phyloP scores from a whole-genome alignment of 1,140 invertebrate genomes.

The Aricia agestis region DNA sequence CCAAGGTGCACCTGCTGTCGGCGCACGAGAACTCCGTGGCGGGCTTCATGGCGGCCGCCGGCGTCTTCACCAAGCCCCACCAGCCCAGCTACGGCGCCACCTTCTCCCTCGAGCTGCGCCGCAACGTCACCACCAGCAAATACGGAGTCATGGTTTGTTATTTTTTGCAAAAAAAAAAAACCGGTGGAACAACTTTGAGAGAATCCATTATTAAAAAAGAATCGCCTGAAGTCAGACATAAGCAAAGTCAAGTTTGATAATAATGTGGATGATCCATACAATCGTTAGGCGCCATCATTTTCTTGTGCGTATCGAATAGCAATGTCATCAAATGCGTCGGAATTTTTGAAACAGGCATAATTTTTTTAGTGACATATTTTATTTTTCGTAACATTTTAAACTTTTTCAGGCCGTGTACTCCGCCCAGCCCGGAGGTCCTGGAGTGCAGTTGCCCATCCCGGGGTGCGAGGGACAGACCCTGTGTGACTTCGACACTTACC shows the following conservation, averaged over 20 bases:
- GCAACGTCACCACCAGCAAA: constrained; percentile 32
- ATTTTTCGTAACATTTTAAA: neutral
- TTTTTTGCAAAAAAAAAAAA: too few species aligned
- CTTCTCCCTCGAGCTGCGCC: constrained; percentile 61
- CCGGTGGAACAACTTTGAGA: too few species aligned
- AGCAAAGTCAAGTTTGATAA: too few species aligned
- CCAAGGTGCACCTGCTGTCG: constrained; percentile 78
- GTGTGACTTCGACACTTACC: constrained; percentile 30
- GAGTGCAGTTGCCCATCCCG: constrained; percentile 16
- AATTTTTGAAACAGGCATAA: too few species aligned
- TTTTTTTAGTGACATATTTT: too few species aligned
- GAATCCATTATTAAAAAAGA: too few species aligned
- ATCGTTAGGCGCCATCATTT: too few species aligned
- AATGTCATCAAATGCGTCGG: too few species aligned
- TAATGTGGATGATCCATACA: too few species aligned
- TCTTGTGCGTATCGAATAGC: too few species aligned
- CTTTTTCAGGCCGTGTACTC: constrained; percentile 34
- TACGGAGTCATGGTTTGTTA: constrained; percentile 52
- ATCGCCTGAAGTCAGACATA: too few species aligned
- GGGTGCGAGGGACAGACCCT: constrained; percentile 24
- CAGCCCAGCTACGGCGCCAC: constrained; percentile 76
- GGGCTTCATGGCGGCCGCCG: constrained; percentile 78
- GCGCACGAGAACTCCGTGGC: constrained; percentile 84
- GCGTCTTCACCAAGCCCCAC: constrained; percentile 77
- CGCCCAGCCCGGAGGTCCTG: constrained; percentile 21